Evolutionary conservation across 2,797 vertebrate species (phyloP).

Genomic region (Peromyscus attwateri): DNA sequence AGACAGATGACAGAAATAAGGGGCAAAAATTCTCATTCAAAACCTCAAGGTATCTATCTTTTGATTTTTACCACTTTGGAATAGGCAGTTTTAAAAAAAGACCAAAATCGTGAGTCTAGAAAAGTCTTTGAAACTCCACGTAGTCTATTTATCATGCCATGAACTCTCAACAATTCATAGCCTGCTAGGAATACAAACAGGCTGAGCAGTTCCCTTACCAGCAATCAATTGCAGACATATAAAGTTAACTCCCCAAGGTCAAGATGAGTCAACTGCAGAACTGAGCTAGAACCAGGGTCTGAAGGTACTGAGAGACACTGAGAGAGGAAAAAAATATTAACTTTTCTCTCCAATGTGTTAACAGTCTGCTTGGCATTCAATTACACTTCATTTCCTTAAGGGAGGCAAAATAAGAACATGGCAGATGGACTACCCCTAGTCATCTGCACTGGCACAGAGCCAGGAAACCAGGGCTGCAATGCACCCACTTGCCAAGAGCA

Average conservation of each 20-base stretch:
- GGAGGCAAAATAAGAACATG: slow-evolving; percentile 74
- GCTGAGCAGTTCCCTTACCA: background rate
- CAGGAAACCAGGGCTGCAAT: slow-evolving; percentile 66
- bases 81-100: slow-evolving; percentile 34
- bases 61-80: background rate
- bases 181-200: background rate
- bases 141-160: background rate
- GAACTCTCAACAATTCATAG: background rate
- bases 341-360: slow-evolving; percentile 33
- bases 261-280: background rate
- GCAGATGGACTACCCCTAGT: slow-evolving; percentile 72
- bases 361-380: slow-evolving; percentile 44
- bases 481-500: slow-evolving; percentile 68
- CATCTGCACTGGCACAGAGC: slow-evolving; percentile 75
- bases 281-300: slow-evolving; percentile 3
- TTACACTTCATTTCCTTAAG: slow-evolving; percentile 62
- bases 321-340: slow-evolving; percentile 52
- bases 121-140: background rate
- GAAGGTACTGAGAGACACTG: background rate
- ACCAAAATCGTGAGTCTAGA: slow-evolving; percentile 9
- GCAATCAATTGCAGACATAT: background rate
- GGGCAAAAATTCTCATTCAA: background rate
- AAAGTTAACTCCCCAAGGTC: background rate
- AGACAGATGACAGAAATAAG: slow-evolving; percentile 4
- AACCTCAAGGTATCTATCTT: slow-evolving; percentile 15